Conservation (phyloP, 2,888 invertebrate genomes). For the Smittia sp. region DNA sequence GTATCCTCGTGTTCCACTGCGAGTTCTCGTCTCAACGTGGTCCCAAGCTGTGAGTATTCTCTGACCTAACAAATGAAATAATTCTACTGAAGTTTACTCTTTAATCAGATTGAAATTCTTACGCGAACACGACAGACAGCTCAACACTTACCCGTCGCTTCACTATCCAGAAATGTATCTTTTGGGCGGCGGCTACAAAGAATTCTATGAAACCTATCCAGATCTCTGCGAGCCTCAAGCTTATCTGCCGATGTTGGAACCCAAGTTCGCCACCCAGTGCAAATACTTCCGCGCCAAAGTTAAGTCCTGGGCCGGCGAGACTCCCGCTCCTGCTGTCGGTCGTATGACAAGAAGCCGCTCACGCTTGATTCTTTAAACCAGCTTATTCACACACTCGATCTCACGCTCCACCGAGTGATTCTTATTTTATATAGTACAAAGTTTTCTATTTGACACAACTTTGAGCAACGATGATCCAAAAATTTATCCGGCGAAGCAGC, state of each 20-base stretch:
- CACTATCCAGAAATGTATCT: conserved; percentile 92
- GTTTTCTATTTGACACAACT: too few relatives aligned
- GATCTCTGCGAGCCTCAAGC: conserved; percentile 68
- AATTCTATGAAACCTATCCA: conserved; percentile 70
- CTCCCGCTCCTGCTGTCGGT: conserved; percentile 46
- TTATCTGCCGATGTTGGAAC: conserved; percentile 85
- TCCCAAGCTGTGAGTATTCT: conserved; percentile 80
- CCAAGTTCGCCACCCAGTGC: conserved; percentile 69
- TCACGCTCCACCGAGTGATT: too few relatives aligned
- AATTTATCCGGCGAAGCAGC: too few relatives aligned
- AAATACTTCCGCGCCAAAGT: conserved; percentile 72
- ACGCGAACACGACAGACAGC: conserved; percentile 76
- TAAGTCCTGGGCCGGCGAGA: conserved; percentile 67
- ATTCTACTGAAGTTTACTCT: too few relatives aligned
- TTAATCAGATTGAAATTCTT: conserved; percentile 80
- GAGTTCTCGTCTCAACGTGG: conserved; percentile 96
- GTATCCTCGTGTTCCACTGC: conserved; percentile 92
- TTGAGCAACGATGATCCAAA: too few relatives aligned
- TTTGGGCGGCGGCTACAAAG: conserved; percentile 85
- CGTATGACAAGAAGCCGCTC: conserved; percentile 51
- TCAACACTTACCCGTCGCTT: conserved; percentile 81
- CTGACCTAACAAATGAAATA: neutral
- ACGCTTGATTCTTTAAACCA: conserved; percentile 51
- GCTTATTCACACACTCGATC: too few relatives aligned
- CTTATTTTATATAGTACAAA: too few relatives aligned